Percentiles rank a stretch among this genome's conserved stretches.
phyloP scores from a whole-genome alignment of 2,888 invertebrate species.

The Lottia gigantea region DNA sequence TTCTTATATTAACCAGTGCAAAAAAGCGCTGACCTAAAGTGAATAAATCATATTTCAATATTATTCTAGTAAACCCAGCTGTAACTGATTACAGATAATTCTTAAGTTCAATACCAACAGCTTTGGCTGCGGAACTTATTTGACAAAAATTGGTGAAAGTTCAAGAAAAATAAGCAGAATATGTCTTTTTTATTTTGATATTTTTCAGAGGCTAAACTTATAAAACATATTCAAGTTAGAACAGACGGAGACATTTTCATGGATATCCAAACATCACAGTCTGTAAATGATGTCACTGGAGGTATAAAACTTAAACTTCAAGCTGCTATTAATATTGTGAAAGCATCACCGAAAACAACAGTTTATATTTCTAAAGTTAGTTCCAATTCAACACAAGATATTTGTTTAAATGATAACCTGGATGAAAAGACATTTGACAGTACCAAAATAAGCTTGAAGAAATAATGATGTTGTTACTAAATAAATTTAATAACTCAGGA shows the following conservation, averaged over 20 bases:
- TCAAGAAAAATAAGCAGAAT: background rate
- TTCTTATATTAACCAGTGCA: no score
- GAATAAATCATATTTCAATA: no score
- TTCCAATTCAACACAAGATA: constrained; percentile 27
- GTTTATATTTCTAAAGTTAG: constrained; percentile 45
- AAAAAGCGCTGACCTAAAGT: no score
- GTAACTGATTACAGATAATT: no score
- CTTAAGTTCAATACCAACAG: no score
- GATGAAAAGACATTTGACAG: constrained; percentile 8
- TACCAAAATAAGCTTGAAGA: constrained; percentile 14
- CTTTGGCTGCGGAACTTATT: no score
- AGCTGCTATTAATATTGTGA: constrained; percentile 44
- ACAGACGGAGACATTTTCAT: constrained; percentile 24
- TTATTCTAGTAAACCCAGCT: no score
- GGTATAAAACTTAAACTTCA: constrained; percentile 46
- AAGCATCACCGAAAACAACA: constrained; percentile 25
- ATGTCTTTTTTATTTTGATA: background rate
- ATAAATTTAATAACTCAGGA: no score
- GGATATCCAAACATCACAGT: constrained; percentile 26
- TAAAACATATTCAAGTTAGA: constrained; percentile 31
- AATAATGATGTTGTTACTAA: no score
- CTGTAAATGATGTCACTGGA: constrained; percentile 47
- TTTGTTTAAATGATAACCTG: constrained; percentile 21
- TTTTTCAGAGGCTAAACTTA: constrained; percentile 37
- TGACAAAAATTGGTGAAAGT: no score